Evolutionary conservation across 2,113 vertebrate genomes (phyloP), one percentile per base, ranked within the genome.

Genomic region (Hippocampus mohnikei): DNA sequence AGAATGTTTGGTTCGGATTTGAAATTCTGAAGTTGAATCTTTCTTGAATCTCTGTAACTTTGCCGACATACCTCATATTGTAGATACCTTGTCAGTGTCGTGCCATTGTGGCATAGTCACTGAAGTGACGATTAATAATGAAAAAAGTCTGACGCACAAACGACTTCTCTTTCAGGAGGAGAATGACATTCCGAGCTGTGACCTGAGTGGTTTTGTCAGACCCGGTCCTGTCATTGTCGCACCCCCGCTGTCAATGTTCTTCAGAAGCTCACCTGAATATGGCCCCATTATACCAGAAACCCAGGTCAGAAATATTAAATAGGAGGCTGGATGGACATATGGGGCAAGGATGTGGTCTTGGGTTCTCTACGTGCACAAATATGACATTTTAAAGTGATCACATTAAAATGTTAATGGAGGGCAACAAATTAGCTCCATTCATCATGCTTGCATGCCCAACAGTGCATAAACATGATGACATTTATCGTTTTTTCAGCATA

Each of bases 181-280:
- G 88, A 99, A 99, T 33, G 96, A 97, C 86, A 99, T 99, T 74
- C 97, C 97, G 64, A 98, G 95, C 78, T 99, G 97, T 76, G 96
- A 98, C 77, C 93, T 98, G 74, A 98, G 96, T 0, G 96, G 97
- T 16, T 98, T 99, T 72, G 90, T 99, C 82, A 90, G 96, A 84
- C 96, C 97, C 67, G 94, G 90, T 78, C 96, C 97, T 0, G 88
- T 98, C 82, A 96, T 99, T 0, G 94, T 98, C 55, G 94, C 96
- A 0, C 97, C 96, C 0, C 96, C 96, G 53, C 87, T 99, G 71
- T 99, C 97, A 15, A 98, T 95, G 0, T 95, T 98, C 69, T 97
- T 94, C 67, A 91, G 94, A 87, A 92, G 93, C 53, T 95, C 95
- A 55, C 92, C 93, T 7, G 93, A 96, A 67, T 94, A 98, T n/a